A percentile compares a stretch with the other conserved stretches of the same genome.
Conservation (phyloP, 2,797 vertebrate species). For the Otus scops region DNA sequence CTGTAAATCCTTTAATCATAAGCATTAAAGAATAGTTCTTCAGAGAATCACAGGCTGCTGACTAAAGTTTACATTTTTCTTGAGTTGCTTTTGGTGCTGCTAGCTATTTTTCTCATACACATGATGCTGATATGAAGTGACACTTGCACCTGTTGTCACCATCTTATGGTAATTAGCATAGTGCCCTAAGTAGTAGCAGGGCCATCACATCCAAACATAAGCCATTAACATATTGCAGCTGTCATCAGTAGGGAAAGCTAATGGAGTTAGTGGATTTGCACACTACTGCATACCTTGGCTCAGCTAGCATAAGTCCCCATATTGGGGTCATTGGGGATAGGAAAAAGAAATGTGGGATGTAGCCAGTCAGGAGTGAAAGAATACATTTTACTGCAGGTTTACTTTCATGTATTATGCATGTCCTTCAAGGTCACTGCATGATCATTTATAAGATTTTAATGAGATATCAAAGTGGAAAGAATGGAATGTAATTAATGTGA, state of each 20-base stretch:
- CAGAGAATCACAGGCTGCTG: slow-evolving; percentile 75
- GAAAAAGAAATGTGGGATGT: slow-evolving; percentile 76
- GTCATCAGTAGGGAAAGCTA: slow-evolving; percentile 79
- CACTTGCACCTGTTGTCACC: slow-evolving; percentile 85
- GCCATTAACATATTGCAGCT: slow-evolving; percentile 87
- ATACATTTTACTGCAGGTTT: slow-evolving; percentile 86
- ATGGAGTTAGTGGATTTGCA: slow-evolving; percentile 73
- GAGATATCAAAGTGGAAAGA: slow-evolving; percentile 85
- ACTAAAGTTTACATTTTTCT: slow-evolving; percentile 80
- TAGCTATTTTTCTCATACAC: slow-evolving; percentile 73
- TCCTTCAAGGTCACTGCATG: slow-evolving; percentile 84
- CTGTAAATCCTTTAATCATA: slow-evolving; percentile 76
- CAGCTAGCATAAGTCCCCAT: slow-evolving; percentile 71
- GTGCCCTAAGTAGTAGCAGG: slow-evolving; percentile 81
- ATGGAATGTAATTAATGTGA: slow-evolving; percentile 82
- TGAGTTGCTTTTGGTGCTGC: slow-evolving; percentile 74
- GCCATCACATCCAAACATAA: slow-evolving; percentile 79
- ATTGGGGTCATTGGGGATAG: slow-evolving; percentile 80
- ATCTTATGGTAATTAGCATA: slow-evolving; percentile 82
- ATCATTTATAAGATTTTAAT: slow-evolving; percentile 89
- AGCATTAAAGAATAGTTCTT: slow-evolving; percentile 75
- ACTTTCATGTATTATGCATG: slow-evolving; percentile 88
- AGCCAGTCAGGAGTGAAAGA: slow-evolving; percentile 85
- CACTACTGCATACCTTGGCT: slow-evolving; percentile 79
- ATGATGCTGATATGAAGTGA: slow-evolving; percentile 79